These are phyloP conservation scores for Caenorhabditis remanei DNA, from an alignment of 1,140 invertebrate genomes.

Conservation along the genomic window DNA sequence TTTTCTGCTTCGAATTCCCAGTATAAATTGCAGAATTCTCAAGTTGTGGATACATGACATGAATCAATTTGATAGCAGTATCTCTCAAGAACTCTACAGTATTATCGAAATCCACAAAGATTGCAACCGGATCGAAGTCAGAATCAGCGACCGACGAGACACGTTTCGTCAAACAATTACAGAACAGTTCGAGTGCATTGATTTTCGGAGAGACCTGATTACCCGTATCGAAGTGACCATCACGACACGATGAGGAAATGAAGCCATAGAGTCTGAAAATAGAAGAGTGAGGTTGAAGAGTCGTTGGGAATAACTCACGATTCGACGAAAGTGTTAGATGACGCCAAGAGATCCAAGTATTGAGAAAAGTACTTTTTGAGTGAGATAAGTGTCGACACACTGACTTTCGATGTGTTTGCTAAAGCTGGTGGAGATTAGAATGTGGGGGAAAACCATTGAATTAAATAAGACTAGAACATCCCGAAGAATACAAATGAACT, in stretches of 20 bases:
- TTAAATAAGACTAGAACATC: too few species aligned
- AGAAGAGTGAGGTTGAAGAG: not conserved
- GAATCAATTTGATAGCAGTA: constrained; percentile 20
- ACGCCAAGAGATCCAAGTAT: constrained; percentile 20
- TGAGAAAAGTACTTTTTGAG: not conserved
- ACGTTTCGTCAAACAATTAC: constrained; percentile 1
- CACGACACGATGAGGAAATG: not conserved
- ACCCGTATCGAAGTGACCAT: not conserved
- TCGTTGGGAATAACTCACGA: not conserved
- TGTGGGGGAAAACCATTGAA: not conserved
- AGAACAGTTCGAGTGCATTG: constrained; percentile 38
- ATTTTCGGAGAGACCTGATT: not conserved
- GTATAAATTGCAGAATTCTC: not conserved
- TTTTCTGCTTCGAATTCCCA: not conserved
- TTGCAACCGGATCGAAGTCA: not conserved
- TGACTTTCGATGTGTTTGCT: not conserved
- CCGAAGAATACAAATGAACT: too few species aligned
- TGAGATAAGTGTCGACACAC: not conserved
- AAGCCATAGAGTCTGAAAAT: not conserved
- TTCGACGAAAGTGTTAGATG: not conserved
- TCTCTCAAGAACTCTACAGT: not conserved
- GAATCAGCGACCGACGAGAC: constrained; percentile 35
- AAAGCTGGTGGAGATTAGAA: not conserved
- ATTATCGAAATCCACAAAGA: constrained; percentile 4
- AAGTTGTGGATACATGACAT: constrained; percentile 1